Conservation (phyloP, 2,888 invertebrate species). For the Saturnia japonica region DNA sequence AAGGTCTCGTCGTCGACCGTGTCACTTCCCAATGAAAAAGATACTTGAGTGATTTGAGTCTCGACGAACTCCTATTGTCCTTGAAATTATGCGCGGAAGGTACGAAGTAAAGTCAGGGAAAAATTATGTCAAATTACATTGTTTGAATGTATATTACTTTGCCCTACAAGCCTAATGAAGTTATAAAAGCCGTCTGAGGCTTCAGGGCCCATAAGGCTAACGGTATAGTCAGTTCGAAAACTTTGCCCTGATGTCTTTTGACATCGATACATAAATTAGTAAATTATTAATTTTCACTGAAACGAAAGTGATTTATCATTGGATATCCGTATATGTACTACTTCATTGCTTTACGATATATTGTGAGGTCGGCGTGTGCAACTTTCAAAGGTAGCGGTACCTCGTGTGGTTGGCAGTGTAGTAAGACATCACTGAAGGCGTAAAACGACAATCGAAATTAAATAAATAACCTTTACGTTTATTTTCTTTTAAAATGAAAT, state of each 20-base stretch:
- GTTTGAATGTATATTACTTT: not conserved
- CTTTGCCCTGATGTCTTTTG: too few relatives aligned
- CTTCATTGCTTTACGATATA: not conserved
- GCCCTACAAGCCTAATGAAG: too few relatives aligned
- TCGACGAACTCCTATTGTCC: constrained; percentile 60
- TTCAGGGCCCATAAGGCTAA: too few relatives aligned
- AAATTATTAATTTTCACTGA: constrained; percentile 23
- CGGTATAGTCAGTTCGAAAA: too few relatives aligned
- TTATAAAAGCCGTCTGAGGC: too few relatives aligned
- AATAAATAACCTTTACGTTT: not conserved
- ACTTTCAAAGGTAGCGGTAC: not conserved
- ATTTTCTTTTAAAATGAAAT: not conserved
- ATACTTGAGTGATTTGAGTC: constrained; percentile 50
- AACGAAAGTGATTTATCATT: constrained; percentile 49
- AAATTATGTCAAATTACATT: constrained; percentile 18
- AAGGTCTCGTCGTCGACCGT: constrained; percentile 71
- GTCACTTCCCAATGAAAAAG: constrained; percentile 78
- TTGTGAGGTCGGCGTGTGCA: constrained; percentile 3
- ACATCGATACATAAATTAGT: not conserved
- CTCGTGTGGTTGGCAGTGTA: constrained; percentile 8
- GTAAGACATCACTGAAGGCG: constrained; percentile 9
- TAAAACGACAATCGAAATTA: not conserved
- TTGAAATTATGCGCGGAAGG: constrained; percentile 62
- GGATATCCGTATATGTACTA: not conserved
- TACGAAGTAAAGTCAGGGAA: constrained; percentile 40